A percentile compares a stretch with the other conserved stretches of the same genome.
phyloP scores from a whole-genome alignment of 2,888 invertebrate species.

The Conus canariensis region DNA sequence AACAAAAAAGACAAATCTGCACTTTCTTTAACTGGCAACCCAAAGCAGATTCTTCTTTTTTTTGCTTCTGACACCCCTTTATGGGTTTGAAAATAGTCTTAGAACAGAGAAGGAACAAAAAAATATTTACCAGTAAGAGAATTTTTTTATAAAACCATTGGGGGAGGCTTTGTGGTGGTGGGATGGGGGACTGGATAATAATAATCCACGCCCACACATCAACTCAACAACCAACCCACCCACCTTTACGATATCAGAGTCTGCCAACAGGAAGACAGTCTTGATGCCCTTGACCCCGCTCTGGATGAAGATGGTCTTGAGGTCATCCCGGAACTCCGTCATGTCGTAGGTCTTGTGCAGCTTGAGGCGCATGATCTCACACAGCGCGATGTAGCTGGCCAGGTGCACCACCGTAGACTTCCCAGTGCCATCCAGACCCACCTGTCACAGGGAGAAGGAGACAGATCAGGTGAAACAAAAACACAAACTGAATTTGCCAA shows the following conservation, averaged over 20 bases:
- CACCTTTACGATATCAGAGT: constrained; percentile 77
- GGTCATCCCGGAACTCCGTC: constrained; percentile 76
- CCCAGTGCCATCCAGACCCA: constrained; percentile 76
- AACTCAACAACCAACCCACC: too few relatives aligned
- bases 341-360: constrained; percentile 74
- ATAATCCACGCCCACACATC: too few relatives aligned
- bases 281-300: constrained; percentile 74
- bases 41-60: too few relatives aligned
- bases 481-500: neutral
- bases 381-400: constrained; percentile 74
- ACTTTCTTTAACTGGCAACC: too few relatives aligned
- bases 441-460: constrained; percentile 54
- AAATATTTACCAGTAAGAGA: too few relatives aligned
- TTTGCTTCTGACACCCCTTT: too few relatives aligned
- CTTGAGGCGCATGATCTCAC: constrained; percentile 74
- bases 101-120: too few relatives aligned
- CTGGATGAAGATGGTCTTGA: constrained; percentile 73
- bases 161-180: too few relatives aligned
- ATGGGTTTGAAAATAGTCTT: too few relatives aligned
- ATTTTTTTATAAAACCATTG: too few relatives aligned
- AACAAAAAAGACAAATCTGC: too few relatives aligned
- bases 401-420: constrained; percentile 76
- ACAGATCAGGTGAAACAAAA: neutral
- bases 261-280: constrained; percentile 76
- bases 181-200: too few relatives aligned